Percentiles rank a stretch among this genome's conserved stretches.
Conservation (phyloP, 2,888 invertebrate species). For the Isoperla grammatica region DNA sequence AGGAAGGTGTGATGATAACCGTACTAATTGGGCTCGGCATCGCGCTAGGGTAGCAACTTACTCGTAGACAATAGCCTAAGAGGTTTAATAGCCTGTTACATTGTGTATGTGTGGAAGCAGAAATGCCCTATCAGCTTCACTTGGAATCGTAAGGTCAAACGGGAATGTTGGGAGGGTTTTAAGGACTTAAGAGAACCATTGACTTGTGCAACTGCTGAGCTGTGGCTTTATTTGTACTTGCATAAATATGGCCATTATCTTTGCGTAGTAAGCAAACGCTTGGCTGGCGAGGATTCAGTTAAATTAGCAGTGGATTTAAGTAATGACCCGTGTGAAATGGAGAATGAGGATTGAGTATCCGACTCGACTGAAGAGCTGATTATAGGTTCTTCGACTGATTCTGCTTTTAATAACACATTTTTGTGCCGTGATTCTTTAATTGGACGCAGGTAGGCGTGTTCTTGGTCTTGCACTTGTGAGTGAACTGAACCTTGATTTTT, state of each 20-base stretch:
- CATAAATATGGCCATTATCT: constrained; percentile 2
- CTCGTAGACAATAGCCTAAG: no score
- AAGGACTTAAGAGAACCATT: no score
- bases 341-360: neutral
- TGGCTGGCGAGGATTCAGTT: neutral
- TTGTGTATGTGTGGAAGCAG: no score
- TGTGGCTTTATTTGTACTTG: constrained; percentile 10
- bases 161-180: no score
- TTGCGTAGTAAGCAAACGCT: constrained; percentile 1
- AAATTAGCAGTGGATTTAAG: constrained; percentile 17
- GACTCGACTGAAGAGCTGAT: constrained; percentile 3
- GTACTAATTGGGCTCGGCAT: no score
- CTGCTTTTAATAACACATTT: constrained; percentile 3
- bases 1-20: no score
- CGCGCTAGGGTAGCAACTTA: no score
- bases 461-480: constrained; percentile 4
- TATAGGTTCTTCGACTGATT: constrained; percentile 10
- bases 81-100: no score
- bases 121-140: no score
- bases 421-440: constrained; percentile 14
- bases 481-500: constrained; percentile 3
- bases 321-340: constrained; percentile 11
- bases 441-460: constrained; percentile 14
- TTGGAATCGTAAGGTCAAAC: no score
- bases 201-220: constrained; percentile 11